Conservation (phyloP, 2,888 invertebrate genomes). For the Drosophila antonietae region DNA sequence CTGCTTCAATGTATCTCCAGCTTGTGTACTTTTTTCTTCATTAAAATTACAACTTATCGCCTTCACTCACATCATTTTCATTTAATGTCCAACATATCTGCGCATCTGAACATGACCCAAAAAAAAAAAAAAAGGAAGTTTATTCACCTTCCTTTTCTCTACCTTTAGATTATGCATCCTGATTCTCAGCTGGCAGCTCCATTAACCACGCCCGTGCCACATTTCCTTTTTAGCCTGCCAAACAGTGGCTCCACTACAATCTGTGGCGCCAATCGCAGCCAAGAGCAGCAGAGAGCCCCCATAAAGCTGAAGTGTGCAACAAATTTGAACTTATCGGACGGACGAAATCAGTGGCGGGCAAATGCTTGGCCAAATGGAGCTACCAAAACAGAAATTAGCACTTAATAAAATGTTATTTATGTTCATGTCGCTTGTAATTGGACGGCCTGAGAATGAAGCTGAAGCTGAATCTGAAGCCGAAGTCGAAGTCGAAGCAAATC, state of each 20-base stretch:
- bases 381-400: slow-evolving; percentile 74
- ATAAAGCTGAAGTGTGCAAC: slow-evolving; percentile 4
- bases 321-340: slow-evolving; percentile 59
- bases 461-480: not conserved
- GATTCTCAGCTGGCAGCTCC: not conserved
- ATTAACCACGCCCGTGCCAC: slow-evolving; percentile 21
- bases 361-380: slow-evolving; percentile 48
- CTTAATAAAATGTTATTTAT: slow-evolving; percentile 74
- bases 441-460: slow-evolving; percentile 35
- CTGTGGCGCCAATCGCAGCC: slow-evolving; percentile 46
- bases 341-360: slow-evolving; percentile 39
- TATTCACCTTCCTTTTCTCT: not conserved
- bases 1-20: not conserved
- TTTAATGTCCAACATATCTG: not conserved
- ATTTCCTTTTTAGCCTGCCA: not conserved
- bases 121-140: not conserved
- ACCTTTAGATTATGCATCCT: not conserved
- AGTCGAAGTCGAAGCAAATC: not conserved
- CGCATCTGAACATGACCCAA: not conserved
- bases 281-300: slow-evolving; percentile 17
- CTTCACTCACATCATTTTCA: not conserved
- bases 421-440: slow-evolving; percentile 73
- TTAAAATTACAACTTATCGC: not conserved
- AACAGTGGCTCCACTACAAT: slow-evolving; percentile 22
- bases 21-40: not conserved